phyloP scores from a whole-genome alignment of 2,888 invertebrate genomes.

The Atethmia centrago region DNA sequence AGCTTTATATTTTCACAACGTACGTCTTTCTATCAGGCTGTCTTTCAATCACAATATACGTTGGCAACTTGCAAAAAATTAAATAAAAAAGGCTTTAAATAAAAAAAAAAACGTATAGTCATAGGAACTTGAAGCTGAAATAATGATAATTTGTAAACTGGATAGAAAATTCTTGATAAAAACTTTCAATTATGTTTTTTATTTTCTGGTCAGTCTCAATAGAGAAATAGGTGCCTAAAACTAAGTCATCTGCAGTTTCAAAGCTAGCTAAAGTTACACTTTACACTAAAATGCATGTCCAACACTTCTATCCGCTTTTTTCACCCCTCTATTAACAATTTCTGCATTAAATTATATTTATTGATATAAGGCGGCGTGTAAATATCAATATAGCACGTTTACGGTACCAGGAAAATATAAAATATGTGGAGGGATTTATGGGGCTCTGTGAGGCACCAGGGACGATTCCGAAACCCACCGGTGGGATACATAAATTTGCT shows the following conservation, averaged over 20 bases:
- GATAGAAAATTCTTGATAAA: neutral
- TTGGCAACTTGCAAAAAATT: too few species aligned
- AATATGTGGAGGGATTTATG: conserved; percentile 72
- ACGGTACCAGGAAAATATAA: conserved; percentile 74
- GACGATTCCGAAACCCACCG: conserved; percentile 60
- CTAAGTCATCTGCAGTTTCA: neutral
- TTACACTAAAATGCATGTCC: neutral
- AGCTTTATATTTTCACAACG: neutral
- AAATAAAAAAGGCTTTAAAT: too few species aligned
- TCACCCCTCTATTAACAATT: conserved; percentile 58
- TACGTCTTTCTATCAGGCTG: neutral
- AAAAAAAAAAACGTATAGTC: too few species aligned
- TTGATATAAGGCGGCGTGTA: conserved; percentile 71
- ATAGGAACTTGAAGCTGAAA: too few species aligned
- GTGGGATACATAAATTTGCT: conserved; percentile 63
- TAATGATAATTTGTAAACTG: too few species aligned
- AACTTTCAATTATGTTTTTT: neutral
- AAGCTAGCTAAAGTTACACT: neutral
- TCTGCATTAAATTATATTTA: conserved; percentile 70
- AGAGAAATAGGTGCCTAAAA: neutral
- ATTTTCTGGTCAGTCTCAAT: neutral
- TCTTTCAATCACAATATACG: neutral
- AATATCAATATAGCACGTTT: conserved; percentile 79
- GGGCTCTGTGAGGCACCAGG: conserved; percentile 51
- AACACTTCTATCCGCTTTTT: neutral